A percentile compares a stretch with the other conserved stretches of the same genome.
Evolutionary conservation across 2,888 invertebrate genomes (phyloP).

Genomic region (Eristalis arbustorum): DNA sequence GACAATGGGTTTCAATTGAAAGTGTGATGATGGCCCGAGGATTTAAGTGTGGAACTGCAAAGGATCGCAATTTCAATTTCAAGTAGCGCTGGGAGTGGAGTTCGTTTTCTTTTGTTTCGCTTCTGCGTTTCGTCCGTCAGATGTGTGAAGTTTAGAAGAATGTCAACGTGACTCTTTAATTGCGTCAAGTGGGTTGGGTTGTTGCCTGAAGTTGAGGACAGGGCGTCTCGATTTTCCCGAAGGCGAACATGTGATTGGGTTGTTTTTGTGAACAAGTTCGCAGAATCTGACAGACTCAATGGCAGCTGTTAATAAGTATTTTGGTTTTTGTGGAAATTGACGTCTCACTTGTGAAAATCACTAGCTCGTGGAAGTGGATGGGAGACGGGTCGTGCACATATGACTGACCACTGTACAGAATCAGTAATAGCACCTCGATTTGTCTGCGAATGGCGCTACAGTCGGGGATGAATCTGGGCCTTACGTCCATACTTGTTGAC

Average conservation of each 20-base stretch:
- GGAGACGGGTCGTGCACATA: too few relatives aligned
- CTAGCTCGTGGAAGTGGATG: too few relatives aligned
- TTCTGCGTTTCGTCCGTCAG: not conserved
- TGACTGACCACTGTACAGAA: too few relatives aligned
- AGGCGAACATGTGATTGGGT: not conserved
- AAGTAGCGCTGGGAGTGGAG: not conserved
- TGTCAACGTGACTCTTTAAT: not conserved
- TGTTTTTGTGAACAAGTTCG: not conserved
- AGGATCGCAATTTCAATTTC: not conserved
- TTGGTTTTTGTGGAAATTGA: not conserved
- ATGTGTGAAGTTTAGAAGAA: not conserved
- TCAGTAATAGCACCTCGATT: too few relatives aligned
- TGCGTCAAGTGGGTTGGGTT: not conserved
- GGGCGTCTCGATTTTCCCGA: not conserved
- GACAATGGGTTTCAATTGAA: constrained; percentile 51
- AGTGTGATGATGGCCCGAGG: not conserved
- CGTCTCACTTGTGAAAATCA: too few relatives aligned
- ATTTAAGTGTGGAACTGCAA: not conserved
- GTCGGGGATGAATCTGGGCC: too few relatives aligned
- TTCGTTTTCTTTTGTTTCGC: not conserved
- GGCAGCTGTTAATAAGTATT: not conserved
- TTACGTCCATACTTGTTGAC: too few relatives aligned
- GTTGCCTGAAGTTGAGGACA: not conserved
- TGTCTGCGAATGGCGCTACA: too few relatives aligned
- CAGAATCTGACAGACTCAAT: not conserved